Conservation (phyloP, 1,140 invertebrate species). For the Temnothorax nylanderi region DNA sequence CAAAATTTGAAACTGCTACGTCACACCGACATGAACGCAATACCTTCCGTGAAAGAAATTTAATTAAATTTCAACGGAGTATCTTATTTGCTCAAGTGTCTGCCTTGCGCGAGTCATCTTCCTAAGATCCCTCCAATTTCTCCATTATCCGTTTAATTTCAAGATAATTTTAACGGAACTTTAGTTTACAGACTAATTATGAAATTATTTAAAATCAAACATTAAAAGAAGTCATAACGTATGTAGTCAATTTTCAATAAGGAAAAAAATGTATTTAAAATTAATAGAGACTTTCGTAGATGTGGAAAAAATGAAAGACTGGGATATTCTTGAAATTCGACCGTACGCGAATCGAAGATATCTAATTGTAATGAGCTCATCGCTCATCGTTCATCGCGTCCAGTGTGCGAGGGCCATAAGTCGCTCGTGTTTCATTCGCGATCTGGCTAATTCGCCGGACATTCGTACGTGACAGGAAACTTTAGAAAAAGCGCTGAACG, state of each 20-base stretch:
- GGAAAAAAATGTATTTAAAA: neutral
- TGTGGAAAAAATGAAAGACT: neutral
- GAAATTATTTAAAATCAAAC: neutral
- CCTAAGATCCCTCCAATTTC: neutral
- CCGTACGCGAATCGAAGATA: neutral
- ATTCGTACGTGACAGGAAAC: conserved; percentile 16
- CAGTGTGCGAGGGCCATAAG: too few relatives aligned
- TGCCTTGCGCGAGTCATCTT: neutral
- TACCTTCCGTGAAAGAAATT: conserved; percentile 1
- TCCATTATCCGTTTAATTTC: neutral
- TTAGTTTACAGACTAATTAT: neutral
- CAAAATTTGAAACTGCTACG: conserved; percentile 46
- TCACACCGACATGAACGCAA: conserved; percentile 15
- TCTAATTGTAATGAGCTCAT: too few relatives aligned
- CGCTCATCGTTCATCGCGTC: too few relatives aligned
- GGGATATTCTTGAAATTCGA: neutral
- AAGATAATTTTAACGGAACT: neutral
- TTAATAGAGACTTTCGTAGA: neutral
- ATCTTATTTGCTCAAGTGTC: neutral
- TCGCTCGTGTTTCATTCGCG: neutral
- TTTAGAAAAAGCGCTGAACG: neutral
- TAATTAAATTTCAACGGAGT: conserved; percentile 26
- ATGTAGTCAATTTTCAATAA: neutral
- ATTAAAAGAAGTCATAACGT: neutral
- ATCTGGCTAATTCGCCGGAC: neutral